Conservation (phyloP, 2,113 vertebrate species). For the Pangasianodon hypophthalmus region DNA sequence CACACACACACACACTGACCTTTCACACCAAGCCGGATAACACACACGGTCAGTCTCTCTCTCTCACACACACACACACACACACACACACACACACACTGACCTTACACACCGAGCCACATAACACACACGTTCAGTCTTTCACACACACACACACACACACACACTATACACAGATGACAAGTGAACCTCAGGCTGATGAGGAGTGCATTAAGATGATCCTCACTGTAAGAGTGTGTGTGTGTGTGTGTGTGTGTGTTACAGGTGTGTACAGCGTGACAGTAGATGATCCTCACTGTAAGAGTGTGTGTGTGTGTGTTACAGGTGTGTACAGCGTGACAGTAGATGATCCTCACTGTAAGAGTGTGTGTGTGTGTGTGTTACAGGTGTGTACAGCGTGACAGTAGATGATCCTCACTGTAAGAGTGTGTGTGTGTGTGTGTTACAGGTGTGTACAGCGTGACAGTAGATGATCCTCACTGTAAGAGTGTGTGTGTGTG, state of each 20-base stretch:
- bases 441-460: constrained; percentile 45
- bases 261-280: constrained; percentile 46
- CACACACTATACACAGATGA: no score
- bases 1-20: no score
- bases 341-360: constrained; percentile 54
- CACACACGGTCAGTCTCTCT: no score
- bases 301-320: constrained; percentile 38
- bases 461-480: constrained; percentile 48
- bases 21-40: no score
- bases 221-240: neutral
- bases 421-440: neutral
- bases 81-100: constrained; percentile 45
- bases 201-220: neutral
- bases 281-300: constrained; percentile 55
- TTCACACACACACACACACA: no score
- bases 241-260: neutral
- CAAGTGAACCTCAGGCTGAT: no score
- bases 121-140: neutral
- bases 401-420: neutral
- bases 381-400: no score
- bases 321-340: constrained; percentile 45
- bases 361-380: constrained; percentile 45
- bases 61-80: no score
- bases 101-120: constrained; percentile 30
- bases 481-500: constrained; percentile 50